Evolutionary conservation across 2,797 vertebrate species (phyloP), one percentile per base, ranked within the genome.

Genomic region (Peromyscus nudipes): DNA sequence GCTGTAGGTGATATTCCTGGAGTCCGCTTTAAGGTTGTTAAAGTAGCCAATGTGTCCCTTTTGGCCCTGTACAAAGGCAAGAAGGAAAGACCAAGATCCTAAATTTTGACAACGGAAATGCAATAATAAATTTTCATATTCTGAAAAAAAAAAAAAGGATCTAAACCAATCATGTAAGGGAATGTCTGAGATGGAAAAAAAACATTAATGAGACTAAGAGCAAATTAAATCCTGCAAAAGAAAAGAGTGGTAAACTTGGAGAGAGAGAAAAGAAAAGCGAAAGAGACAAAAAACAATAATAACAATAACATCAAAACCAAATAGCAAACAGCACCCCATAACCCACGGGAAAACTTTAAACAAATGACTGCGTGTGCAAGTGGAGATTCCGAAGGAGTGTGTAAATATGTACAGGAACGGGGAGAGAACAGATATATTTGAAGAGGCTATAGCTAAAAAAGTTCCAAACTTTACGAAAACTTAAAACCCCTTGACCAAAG

Each of bases 21-120:
- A 97, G 99, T 99, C 60, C 99, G 99, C 81, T 99, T 99, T 96
- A 98, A 98, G 96, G 98, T 98, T 71, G 98, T 99, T 65, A 99
- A 98, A 98, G 95, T 98, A 97, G 98, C 99, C 97, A 99, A 99
- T 29, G 99, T 99, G 64, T 99, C 99, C 92, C 99, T 99, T 73
- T 97, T 99, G 99, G 99, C 99, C 3, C 99, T 99, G 62, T 99
- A 99, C 99, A 99, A 99, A 99, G 99, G 99, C 99, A 99, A 99
- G 99, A 99, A 99, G 98, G 99, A 99, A 98, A 99, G 99, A 98
- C 99, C 99, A 97, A 99, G 99, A 98, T 99, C 98, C 0, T 99
- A 98, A 98, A 93, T 55, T 1, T 4, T 19, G 2, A 7, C 46
- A 55, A 5, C 84, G 23, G 34, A 67, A 89, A 67, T 52, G 49